Base-by-base conservation (phyloP, 2,888 invertebrate genomes). In the Synanthedon vespiformis region DNA sequence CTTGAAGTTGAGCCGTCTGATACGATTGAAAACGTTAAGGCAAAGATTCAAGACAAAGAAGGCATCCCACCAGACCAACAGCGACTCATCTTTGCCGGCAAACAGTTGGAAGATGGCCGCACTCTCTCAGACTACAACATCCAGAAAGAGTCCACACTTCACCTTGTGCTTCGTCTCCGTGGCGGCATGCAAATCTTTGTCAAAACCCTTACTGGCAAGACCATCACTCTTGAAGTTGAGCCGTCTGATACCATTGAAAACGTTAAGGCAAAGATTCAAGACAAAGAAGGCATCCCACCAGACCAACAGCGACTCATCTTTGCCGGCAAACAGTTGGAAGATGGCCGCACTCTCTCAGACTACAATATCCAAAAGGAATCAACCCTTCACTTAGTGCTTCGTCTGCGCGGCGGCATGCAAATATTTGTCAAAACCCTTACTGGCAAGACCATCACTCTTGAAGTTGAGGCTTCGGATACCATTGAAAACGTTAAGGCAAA, bases 131-230 rank as follows among this genome's bases (percentile, higher is more conserved):
- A 82, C 51, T 82, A 82, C 48, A 82, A 82, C 11, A 82, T 82
- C 4, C 82, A 82, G 5, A 82, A 82, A 2, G 82, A 82, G 27
- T 81, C 81, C 0, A 82, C 82, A 0, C 68, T 82, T 0, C 82
- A 82, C 4, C 48, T 83, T 4, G 82, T 83, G 0, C 12, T 83
- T 0, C 77, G 82, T 68, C 75, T 82, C 0, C 68, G 79, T 22
- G 79, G 79, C 52, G 79, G 79, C 18, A 79, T 78, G 78, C 78
- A 79, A 51, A 79, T 79, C 2, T 79, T 79, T 12, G 79, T 79
- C 0, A 79, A 79, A 16, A 79, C 79, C 0, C 54, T 79, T 0
- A 79, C 79, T 3, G 79, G 79, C 0, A 79, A 79, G 4, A 79
- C 79, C 0, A 79, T 79, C 4, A 79, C 79, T 0, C 54, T 79